Conservation (phyloP, 2,113 vertebrate genomes). For the Corythornis cristatus region DNA sequence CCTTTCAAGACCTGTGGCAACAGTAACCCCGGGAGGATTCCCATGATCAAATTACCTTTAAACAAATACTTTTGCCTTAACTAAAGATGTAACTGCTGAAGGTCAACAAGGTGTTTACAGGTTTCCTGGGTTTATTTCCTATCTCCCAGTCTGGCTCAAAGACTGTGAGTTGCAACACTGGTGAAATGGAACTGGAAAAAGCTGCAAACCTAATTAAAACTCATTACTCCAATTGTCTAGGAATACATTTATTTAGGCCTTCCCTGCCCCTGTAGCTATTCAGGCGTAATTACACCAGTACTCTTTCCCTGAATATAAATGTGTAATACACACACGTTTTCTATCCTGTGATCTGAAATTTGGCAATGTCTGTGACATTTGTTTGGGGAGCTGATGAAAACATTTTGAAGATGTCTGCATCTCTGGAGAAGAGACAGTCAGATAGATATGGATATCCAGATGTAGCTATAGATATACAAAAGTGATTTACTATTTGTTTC, state of each 20-base stretch:
- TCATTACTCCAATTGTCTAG: not conserved
- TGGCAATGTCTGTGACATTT: constrained; percentile 7
- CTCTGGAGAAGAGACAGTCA: constrained; percentile 8
- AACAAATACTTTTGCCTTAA: constrained; percentile 13
- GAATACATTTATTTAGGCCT: constrained; percentile 27
- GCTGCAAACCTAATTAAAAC: constrained; percentile 32
- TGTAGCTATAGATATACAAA: not conserved
- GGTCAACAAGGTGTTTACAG: not conserved
- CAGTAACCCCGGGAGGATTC: not conserved
- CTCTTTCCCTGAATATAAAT: constrained; percentile 20
- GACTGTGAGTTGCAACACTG: not conserved
- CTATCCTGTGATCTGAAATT: constrained; percentile 11
- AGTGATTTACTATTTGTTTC: not conserved
- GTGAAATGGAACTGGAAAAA: not conserved
- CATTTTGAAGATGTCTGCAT: not conserved
- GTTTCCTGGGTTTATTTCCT: not conserved
- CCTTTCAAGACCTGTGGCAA: not conserved
- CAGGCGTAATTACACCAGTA: constrained; percentile 13
- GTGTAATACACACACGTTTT: not conserved
- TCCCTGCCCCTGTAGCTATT: constrained; percentile 11
- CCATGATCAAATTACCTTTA: constrained; percentile 33
- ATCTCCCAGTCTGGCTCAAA: not conserved
- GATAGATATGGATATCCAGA: not conserved
- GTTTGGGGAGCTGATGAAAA: not conserved
- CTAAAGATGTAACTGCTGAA: not conserved